Evolutionary conservation across 2,113 vertebrate species (phyloP).

Genomic region (Pundamilia nyererei): DNA sequence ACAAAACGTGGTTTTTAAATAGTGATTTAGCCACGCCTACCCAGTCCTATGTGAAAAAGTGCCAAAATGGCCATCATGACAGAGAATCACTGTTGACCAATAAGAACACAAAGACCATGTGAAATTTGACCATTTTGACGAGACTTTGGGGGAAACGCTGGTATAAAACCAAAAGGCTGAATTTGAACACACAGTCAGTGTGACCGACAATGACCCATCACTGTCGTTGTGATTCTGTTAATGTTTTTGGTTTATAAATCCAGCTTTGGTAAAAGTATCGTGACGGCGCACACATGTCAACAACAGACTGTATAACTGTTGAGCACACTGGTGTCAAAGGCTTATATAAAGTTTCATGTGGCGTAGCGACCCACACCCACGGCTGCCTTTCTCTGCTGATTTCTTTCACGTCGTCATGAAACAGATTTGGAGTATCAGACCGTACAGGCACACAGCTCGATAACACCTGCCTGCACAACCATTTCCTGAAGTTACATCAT

Average conservation of each 20-base stretch:
- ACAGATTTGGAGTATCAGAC: not conserved
- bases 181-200: not conserved
- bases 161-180: not conserved
- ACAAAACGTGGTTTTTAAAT: not conserved
- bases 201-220: not conserved
- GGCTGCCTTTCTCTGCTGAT: not conserved
- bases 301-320: fast-evolving
- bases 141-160: not conserved
- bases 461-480: not conserved
- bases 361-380: not conserved
- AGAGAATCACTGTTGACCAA: not conserved
- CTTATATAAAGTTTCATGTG: fast-evolving
- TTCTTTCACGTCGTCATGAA: not conserved
- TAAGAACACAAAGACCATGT: not conserved
- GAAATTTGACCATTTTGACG: fast-evolving
- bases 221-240: not conserved
- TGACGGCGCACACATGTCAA: fast-evolving
- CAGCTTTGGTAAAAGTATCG: fast-evolving
- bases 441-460: not conserved
- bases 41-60: not conserved
- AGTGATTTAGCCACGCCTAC: not conserved
- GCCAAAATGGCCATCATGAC: not conserved
- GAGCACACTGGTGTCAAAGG: fast-evolving
- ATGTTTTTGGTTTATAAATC: not conserved
- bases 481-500: not conserved